Evolutionary conservation across 2,888 invertebrate species (phyloP).

Genomic region (Calameuta filiformis): DNA sequence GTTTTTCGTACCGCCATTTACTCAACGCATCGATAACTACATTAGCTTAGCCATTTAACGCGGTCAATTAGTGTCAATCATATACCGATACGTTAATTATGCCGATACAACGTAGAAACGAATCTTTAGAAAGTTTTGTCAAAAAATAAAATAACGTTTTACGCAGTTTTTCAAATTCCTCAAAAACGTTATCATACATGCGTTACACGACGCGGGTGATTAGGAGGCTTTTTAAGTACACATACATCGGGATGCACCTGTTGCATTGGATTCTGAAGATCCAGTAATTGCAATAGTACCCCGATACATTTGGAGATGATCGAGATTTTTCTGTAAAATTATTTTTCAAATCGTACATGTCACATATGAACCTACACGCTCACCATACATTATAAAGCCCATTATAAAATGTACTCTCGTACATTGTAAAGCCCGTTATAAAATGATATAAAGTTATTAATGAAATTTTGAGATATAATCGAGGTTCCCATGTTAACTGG

Average conservation of each 20-base stretch:
- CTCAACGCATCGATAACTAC: neutral
- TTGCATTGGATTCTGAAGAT: neutral
- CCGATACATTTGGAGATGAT: neutral
- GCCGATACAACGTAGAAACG: neutral
- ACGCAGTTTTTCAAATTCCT: neutral
- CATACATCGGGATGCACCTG: neutral
- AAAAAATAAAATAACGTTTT: too few relatives aligned
- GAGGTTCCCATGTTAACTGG: neutral
- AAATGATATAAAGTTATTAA: neutral
- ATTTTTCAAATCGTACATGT: neutral
- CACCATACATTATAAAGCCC: too few relatives aligned
- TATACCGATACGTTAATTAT: neutral
- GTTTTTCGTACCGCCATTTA: neutral
- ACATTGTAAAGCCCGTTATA: too few relatives aligned
- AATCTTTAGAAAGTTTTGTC: neutral
- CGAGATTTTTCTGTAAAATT: neutral
- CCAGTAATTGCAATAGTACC: neutral
- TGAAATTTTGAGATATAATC: neutral
- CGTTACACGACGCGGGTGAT: neutral
- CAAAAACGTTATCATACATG: neutral
- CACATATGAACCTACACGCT: neutral
- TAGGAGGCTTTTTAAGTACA: neutral
- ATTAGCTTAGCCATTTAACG: neutral
- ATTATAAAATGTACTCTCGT: too few relatives aligned
- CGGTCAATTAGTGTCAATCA: neutral